These are phyloP conservation scores for Mythimna vitellina DNA, from an alignment of 2,888 invertebrate genomes.

Conservation along the genomic window DNA sequence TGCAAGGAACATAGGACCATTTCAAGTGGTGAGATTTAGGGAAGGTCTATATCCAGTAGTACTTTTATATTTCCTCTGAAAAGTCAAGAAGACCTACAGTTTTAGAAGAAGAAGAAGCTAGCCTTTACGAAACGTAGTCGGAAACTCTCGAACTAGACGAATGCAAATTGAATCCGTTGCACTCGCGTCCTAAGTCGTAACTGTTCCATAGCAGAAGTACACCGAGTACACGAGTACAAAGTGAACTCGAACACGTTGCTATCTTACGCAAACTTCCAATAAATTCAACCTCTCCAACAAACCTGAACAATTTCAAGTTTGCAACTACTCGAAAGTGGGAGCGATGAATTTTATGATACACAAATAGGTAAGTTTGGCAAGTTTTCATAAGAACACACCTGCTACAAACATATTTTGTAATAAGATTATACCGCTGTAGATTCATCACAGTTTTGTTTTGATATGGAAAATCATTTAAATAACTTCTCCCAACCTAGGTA, in stretches of 20 bases:
- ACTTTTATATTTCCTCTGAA: no score
- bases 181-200: conserved; percentile 1
- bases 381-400: conserved; percentile 5
- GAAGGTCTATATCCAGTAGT: no score
- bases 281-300: conserved; percentile 31
- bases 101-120: no score
- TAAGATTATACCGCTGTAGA: not conserved
- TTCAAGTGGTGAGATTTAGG: no score
- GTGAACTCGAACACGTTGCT: conserved; percentile 21
- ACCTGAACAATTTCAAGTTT: conserved; percentile 37
- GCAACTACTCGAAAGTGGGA: conserved; percentile 2
- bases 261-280: conserved; percentile 38
- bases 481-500: no score
- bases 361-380: conserved; percentile 10
- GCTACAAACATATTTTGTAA: not conserved
- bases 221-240: conserved; percentile 9
- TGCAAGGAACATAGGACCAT: no score
- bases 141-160: conserved; percentile 9
- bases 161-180: conserved; percentile 43
- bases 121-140: not conserved
- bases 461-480: no score
- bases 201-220: conserved; percentile 15
- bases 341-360: conserved; percentile 31
- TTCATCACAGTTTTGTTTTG: no score
- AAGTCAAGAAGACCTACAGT: no score